phyloP scores from a whole-genome alignment of 2,888 invertebrate species.

The Emmelina monodactyla region DNA sequence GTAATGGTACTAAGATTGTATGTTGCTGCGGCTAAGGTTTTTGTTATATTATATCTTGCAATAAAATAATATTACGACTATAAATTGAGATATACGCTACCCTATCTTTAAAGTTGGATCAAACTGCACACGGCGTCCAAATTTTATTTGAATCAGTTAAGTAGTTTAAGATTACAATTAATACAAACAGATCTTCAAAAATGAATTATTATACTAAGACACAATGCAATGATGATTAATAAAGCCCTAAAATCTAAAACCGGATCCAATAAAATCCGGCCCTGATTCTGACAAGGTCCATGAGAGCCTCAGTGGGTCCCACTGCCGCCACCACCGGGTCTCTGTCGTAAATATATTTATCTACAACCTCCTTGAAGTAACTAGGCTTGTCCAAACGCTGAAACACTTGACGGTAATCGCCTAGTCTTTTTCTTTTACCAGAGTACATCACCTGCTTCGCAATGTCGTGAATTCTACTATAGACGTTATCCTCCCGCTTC shows the following conservation, averaged over 20 bases:
- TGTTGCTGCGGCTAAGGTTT: too few species aligned
- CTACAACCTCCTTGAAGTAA: constrained; percentile 19
- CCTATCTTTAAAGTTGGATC: too few species aligned
- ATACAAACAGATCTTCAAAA: too few species aligned
- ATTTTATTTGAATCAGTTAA: too few species aligned
- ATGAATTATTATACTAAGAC: constrained; percentile 5
- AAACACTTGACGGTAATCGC: constrained; percentile 12
- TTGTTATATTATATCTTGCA: too few species aligned
- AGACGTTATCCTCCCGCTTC: constrained; percentile 24
- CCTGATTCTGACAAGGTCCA: constrained; percentile 39
- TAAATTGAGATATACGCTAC: too few species aligned
- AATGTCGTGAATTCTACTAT: constrained; percentile 35
- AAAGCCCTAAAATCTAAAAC: constrained; percentile 21
- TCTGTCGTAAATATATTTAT: constrained; percentile 40
- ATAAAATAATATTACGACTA: too few species aligned
- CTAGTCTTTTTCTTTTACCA: constrained; percentile 22
- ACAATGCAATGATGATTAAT: not conserved
- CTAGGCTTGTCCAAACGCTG: constrained; percentile 9
- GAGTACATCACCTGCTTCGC: constrained; percentile 35
- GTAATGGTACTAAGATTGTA: too few species aligned
- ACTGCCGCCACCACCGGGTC: constrained; percentile 45
- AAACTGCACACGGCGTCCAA: too few species aligned
- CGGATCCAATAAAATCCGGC: constrained; percentile 43
- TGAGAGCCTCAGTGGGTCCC: constrained; percentile 46
- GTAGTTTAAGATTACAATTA: too few species aligned